Conservation (phyloP, 1,140 invertebrate species). For the Drosophila seguyi region DNA sequence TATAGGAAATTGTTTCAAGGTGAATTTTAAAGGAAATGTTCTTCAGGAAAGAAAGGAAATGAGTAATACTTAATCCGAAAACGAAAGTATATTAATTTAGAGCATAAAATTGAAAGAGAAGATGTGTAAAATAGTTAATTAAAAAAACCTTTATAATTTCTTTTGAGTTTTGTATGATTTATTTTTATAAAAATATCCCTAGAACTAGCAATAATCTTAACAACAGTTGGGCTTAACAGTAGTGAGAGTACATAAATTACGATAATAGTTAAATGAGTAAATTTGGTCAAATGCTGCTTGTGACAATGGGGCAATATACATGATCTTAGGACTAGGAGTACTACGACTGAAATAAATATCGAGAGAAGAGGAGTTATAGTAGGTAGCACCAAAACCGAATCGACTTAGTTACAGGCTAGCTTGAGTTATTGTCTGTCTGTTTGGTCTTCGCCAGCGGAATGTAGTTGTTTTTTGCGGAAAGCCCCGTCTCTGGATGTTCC, state of each 20-base stretch:
- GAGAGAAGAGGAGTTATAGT: slow-evolving; percentile 13
- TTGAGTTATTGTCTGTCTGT: slow-evolving; percentile 68
- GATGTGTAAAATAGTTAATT: too few species aligned
- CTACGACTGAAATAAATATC: slow-evolving; percentile 60
- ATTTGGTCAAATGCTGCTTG: slow-evolving; percentile 79
- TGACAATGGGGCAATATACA: slow-evolving; percentile 66
- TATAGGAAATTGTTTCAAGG: not conserved
- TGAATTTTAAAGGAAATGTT: not conserved
- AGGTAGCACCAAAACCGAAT: slow-evolving; percentile 75
- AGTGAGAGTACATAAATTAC: slow-evolving; percentile 45
- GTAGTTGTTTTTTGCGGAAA: slow-evolving; percentile 20
- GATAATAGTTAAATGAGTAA: slow-evolving; percentile 52
- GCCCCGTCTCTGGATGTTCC: not conserved
- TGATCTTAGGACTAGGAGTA: slow-evolving; percentile 42
- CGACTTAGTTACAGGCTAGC: slow-evolving; percentile 45
- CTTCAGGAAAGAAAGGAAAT: too few species aligned
- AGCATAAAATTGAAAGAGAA: too few species aligned
- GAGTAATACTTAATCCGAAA: not conserved
- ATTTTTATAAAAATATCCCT: slow-evolving; percentile 64
- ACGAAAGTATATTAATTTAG: not conserved
- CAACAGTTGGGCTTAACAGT: slow-evolving; percentile 45
- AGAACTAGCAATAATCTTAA: slow-evolving; percentile 58
- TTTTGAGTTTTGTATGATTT: slow-evolving; percentile 44
- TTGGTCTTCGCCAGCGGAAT: slow-evolving; percentile 81
- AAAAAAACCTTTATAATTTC: slow-evolving; percentile 7